Conservation (phyloP, 2,797 vertebrate genomes). For the Pitangus sulphuratus region DNA sequence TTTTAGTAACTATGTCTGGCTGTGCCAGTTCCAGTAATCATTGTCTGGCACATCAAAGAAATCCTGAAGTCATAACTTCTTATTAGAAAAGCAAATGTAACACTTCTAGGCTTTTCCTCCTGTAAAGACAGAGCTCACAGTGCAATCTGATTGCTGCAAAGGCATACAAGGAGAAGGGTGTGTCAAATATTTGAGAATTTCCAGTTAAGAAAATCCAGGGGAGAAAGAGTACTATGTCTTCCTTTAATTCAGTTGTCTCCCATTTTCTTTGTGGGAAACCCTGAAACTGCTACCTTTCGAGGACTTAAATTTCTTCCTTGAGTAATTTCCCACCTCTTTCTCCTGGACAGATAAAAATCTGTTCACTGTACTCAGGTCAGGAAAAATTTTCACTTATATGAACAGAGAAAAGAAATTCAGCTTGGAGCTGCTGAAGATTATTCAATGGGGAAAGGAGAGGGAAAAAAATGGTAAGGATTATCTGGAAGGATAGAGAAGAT, state of each 20-base stretch:
- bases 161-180: background rate
- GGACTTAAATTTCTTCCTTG: background rate
- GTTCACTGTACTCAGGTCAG: rapidly evolving
- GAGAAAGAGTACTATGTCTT: background rate
- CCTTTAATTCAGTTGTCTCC: background rate
- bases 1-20: background rate
- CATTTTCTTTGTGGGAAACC: background rate
- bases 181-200: background rate
- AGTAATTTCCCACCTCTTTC: background rate
- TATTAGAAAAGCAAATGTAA: background rate
- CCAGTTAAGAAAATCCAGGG: background rate
- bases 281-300: background rate
- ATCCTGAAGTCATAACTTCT: background rate
- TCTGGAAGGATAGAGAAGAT: background rate
- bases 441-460: background rate
- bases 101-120: background rate
- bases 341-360: background rate
- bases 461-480: background rate
- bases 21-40: background rate
- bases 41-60: background rate
- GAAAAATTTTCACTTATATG: background rate
- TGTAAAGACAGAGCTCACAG: background rate
- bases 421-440: background rate
- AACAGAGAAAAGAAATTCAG: background rate
- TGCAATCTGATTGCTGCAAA: background rate